A percentile compares a stretch with the other conserved stretches of the same genome.
Conservation (phyloP, 2,888 invertebrate species). For the Heliconius aoede region DNA sequence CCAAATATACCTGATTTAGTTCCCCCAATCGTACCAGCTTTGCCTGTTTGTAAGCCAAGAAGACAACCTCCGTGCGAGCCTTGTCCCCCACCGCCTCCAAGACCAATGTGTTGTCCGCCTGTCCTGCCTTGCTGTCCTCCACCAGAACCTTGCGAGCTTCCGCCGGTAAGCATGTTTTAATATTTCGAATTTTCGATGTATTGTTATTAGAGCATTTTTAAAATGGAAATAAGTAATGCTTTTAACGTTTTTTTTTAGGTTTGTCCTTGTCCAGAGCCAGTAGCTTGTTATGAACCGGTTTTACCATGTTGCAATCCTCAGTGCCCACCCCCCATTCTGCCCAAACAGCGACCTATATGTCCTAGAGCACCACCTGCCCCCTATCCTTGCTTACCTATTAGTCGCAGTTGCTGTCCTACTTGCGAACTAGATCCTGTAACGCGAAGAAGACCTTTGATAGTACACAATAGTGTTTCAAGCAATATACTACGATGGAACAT, state of each 20-base stretch:
- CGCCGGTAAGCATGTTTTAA: conserved; percentile 62
- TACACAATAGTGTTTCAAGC: conserved; percentile 80
- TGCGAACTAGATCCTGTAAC: conserved; percentile 82
- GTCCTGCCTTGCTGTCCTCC: conserved; percentile 76
- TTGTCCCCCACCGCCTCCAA: conserved; percentile 62
- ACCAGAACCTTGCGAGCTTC: conserved; percentile 72
- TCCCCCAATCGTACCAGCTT: conserved; percentile 72
- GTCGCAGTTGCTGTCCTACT: conserved; percentile 73
- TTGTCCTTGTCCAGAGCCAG: conserved; percentile 72
- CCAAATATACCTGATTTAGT: conserved; percentile 72
- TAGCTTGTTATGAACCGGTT: conserved; percentile 72
- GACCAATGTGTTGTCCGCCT: conserved; percentile 72
- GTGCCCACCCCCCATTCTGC: conserved; percentile 80
- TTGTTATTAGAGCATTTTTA: background rate
- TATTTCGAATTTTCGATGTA: background rate
- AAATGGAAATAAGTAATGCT: background rate
- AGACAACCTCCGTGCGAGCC: conserved; percentile 65
- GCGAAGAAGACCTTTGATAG: conserved; percentile 82
- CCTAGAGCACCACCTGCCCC: conserved; percentile 72
- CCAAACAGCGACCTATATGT: conserved; percentile 77
- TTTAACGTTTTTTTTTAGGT: conserved; percentile 57
- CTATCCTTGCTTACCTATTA: conserved; percentile 78
- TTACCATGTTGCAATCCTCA: conserved; percentile 78
- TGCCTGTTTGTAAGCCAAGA: conserved; percentile 71
- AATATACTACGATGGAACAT: conserved; percentile 49